phyloP scores from a whole-genome alignment of 2,888 invertebrate species.

The Sphaeridia pumilis region DNA sequence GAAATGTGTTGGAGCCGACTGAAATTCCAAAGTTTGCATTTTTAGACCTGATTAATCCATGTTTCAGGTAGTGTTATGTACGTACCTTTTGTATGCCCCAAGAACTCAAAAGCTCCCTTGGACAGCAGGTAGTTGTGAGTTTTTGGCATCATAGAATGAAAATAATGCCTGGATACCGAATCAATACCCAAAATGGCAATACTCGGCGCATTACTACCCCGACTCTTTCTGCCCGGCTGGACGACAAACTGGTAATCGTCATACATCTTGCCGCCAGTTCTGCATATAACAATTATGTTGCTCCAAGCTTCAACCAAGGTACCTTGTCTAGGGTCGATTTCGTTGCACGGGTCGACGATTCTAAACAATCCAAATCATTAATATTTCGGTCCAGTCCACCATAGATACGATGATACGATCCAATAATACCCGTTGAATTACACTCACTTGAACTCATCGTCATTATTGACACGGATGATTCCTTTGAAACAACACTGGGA shows the following conservation, averaged over 20 bases:
- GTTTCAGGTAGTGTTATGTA: not conserved
- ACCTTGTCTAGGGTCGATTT: not conserved
- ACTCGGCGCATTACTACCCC: conserved; percentile 24
- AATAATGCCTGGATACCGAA: conserved; percentile 39
- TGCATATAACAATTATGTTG: conserved; percentile 6
- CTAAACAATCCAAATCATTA: not conserved
- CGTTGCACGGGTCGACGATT: not conserved
- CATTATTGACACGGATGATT: not conserved
- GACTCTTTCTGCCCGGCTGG: not conserved
- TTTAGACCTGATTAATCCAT: not conserved
- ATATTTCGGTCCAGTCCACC: no score
- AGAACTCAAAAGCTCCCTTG: conserved; percentile 37
- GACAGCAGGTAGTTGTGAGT: conserved; percentile 36
- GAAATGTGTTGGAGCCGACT: conserved; percentile 45
- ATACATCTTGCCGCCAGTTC: not conserved
- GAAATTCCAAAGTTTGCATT: not conserved
- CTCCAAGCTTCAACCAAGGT: not conserved
- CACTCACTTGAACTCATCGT: conserved; percentile 3
- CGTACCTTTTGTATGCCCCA: conserved; percentile 38
- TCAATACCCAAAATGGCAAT: conserved; percentile 40
- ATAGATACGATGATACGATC: not conserved
- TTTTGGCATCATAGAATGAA: conserved; percentile 38
- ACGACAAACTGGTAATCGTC: conserved; percentile 11
- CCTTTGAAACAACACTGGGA: conserved; percentile 12
- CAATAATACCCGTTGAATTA: not conserved